Conservation (phyloP, 30 jellyfish, hydroid and myxozoan species). For the Chrysaora quinquecirrha region DNA sequence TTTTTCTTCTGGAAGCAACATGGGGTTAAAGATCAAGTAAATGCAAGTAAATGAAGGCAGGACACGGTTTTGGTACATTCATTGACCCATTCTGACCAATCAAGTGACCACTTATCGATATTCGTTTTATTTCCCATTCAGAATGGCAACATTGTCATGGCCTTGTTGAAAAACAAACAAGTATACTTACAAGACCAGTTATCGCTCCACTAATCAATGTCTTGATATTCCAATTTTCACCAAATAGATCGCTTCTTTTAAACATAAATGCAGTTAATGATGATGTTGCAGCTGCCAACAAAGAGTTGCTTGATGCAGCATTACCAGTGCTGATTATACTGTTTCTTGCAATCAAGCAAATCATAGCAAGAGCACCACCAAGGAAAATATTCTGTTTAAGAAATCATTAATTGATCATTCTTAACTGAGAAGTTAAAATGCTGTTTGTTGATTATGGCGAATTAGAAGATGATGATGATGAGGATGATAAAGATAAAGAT, state of each 20-base stretch:
- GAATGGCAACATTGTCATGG: too few relatives aligned
- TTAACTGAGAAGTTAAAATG: background rate
- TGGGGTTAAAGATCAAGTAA: too few relatives aligned
- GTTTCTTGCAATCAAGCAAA: slow-evolving; percentile 27
- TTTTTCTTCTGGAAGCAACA: too few relatives aligned
- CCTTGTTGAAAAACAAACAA: background rate
- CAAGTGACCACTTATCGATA: too few relatives aligned
- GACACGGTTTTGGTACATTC: too few relatives aligned
- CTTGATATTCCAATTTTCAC: slow-evolving; percentile 57
- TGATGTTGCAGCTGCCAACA: slow-evolving; percentile 72
- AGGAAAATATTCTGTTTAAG: slow-evolving; percentile 56
- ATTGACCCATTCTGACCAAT: too few relatives aligned
- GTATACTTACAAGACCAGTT: slow-evolving; percentile 74
- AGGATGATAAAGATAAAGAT: too few relatives aligned
- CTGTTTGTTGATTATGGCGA: too few relatives aligned
- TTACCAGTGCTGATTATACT: background rate
- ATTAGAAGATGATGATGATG: too few relatives aligned
- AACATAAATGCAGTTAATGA: slow-evolving; percentile 69
- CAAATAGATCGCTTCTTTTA: slow-evolving; percentile 60
- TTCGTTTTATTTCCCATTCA: too few relatives aligned
- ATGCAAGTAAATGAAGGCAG: too few relatives aligned
- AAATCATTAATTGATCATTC: background rate
- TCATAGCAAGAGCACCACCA: slow-evolving; percentile 71
- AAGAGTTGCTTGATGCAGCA: slow-evolving; percentile 22
- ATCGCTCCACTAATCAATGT: slow-evolving; percentile 88